A percentile compares a stretch with the other conserved stretches of the same genome.
Conservation (phyloP, 1,140 invertebrate genomes). For the Idris sp. region DNA sequence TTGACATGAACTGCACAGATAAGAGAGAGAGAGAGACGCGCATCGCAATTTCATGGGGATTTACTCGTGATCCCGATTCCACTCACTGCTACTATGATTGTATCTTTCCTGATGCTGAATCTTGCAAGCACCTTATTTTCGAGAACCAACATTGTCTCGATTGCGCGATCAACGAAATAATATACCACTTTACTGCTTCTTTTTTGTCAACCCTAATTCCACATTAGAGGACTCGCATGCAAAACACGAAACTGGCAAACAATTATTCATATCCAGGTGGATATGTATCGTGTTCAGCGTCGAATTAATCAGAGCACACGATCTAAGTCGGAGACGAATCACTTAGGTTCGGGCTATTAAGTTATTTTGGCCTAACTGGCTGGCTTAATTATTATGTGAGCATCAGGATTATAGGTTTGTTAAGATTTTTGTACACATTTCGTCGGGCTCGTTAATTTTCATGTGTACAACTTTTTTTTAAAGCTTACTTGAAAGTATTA, state of each 20-base stretch:
- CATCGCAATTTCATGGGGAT: slow-evolving; percentile 63
- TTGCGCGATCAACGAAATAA: slow-evolving; percentile 50
- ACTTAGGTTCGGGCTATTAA: slow-evolving; percentile 24
- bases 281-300: too few species aligned
- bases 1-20: slow-evolving; percentile 49
- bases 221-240: too few species aligned
- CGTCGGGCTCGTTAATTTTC: too few species aligned
- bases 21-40: slow-evolving; percentile 47
- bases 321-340: slow-evolving; percentile 24
- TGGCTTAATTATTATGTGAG: slow-evolving; percentile 18
- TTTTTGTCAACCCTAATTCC: too few species aligned
- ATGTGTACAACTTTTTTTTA: too few species aligned
- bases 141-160: slow-evolving; percentile 43
- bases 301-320: too few species aligned
- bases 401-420: slow-evolving; percentile 9
- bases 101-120: slow-evolving; percentile 49
- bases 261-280: too few species aligned
- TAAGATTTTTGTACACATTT: too few species aligned
- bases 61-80: slow-evolving; percentile 54
- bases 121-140: slow-evolving; percentile 57
- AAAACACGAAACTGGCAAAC: too few species aligned
- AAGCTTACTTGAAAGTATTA: too few species aligned
- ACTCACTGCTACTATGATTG: slow-evolving; percentile 37
- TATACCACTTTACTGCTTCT: slow-evolving; percentile 15
- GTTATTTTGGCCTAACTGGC: slow-evolving; percentile 23